Base-by-base conservation (phyloP, 2,113 vertebrate species). In the Lagopus leucura region DNA sequence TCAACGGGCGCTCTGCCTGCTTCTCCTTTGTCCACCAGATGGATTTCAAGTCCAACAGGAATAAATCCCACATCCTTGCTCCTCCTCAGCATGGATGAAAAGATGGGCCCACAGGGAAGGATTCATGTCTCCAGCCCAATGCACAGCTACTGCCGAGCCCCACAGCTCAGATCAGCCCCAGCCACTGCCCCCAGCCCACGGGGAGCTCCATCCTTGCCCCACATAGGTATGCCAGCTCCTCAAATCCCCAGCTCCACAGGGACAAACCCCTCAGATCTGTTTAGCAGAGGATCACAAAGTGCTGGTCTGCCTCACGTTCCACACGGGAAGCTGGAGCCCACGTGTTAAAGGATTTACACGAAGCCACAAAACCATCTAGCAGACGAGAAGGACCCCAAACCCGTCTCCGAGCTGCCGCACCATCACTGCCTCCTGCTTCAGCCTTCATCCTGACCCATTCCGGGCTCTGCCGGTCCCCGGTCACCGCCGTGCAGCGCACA, bases 291-390 rank as follows among this genome's bases (percentile, higher is more conserved):
- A 55, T 77, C 82, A 57, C 34, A 43, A 58, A 75, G 79, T 8
- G 61, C 69, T 70, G 25, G 4, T 52, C 89, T 10, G 55, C 78
- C 89, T 91, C 85, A 54, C 92, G 92, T 96, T 96, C 95, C 93
- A 95, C 6, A 84, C 57, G 60, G 91, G 94, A 95, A 95, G 92
- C 93, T 50, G 89, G 76, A 94, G 73, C 88, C 94, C 84, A 90
- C 6, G 69, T 92, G 93, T 90, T 30, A 83, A 91, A 67, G 30
- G 93, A 96, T 93, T 97, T 67, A 94, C 2, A 0, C 38, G 40
- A 36, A 85, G 89, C 45, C 28, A 55, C 38, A 0, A 72, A 58
- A 73, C 5, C 2, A 40, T 42, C 66, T 13, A 32, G 82, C 10
- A 66, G 52, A 63, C 47, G 76, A 52, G 79, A 79, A 78, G 93